A percentile compares a stretch with the other conserved stretches of the same genome.
Evolutionary conservation across 2,113 vertebrate genomes (phyloP).

Genomic region (Cavia porcellus): DNA sequence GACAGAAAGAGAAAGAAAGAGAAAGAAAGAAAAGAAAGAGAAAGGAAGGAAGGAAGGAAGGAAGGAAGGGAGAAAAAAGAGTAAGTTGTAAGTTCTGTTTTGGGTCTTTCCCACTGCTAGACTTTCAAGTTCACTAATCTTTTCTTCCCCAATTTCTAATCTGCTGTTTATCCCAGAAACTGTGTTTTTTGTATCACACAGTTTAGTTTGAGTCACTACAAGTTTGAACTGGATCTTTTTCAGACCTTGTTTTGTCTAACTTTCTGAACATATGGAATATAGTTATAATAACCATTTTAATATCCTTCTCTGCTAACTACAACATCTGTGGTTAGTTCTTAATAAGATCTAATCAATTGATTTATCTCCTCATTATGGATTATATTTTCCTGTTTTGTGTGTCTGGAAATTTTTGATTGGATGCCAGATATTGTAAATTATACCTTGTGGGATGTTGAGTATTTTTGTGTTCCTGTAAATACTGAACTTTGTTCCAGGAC

Average conservation of each 20-base stretch:
- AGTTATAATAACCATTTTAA: constrained; percentile 77
- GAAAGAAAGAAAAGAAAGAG: neutral
- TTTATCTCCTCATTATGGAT: constrained; percentile 79
- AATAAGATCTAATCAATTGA: constrained; percentile 81
- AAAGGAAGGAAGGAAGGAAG: no score
- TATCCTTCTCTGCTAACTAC: constrained; percentile 72
- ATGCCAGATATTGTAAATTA: constrained; percentile 77
- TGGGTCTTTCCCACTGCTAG: neutral
- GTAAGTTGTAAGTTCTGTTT: neutral
- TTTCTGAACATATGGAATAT: constrained; percentile 78
- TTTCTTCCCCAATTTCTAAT: constrained; percentile 68
- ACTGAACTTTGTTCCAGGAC: constrained; percentile 57
- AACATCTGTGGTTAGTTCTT: constrained; percentile 79
- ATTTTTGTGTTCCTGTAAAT: constrained; percentile 70
- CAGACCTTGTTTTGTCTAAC: constrained; percentile 72
- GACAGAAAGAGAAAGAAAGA: no score
- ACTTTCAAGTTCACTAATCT: constrained; percentile 72
- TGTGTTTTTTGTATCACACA: neutral
- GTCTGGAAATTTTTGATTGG: constrained; percentile 74
- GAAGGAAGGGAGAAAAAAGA: neutral
- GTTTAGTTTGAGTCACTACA: constrained; percentile 34
- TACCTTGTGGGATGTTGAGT: constrained; percentile 56
- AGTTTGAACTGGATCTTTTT: constrained; percentile 60
- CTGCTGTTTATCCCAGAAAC: constrained; percentile 36
- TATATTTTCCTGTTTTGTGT: constrained; percentile 77